Percentiles rank a stretch among this genome's conserved stretches.
These are phyloP conservation scores for Pantherophis vulpinus DNA, from an alignment of 2,797 vertebrate genomes.

Conservation along the genomic window DNA sequence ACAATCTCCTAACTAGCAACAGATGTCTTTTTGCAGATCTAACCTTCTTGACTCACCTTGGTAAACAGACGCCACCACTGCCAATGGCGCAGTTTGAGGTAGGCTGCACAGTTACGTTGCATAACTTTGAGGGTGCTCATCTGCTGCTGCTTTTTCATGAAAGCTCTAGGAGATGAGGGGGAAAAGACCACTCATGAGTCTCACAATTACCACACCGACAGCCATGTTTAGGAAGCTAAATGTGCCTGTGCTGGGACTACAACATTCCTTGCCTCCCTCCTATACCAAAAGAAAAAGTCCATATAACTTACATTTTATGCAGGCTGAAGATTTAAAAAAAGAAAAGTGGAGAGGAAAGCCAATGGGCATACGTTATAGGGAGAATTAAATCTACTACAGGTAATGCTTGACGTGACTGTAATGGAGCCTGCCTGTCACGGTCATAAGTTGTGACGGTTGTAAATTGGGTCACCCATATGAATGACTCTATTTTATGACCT, in stretches of 20 bases:
- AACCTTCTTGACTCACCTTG: conserved; percentile 72
- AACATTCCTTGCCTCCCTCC: background rate
- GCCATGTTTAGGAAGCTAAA: background rate
- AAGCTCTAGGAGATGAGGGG: conserved; percentile 71
- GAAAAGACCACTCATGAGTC: too few species aligned
- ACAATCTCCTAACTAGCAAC: background rate
- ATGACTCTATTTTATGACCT: background rate
- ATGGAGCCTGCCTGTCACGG: too few species aligned
- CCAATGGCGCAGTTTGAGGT: conserved; percentile 92
- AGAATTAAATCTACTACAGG: background rate
- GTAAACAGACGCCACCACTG: conserved; percentile 93
- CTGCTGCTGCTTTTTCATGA: conserved; percentile 87
- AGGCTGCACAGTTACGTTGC: conserved; percentile 90
- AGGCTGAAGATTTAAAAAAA: background rate
- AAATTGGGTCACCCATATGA: background rate
- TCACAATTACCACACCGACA: background rate
- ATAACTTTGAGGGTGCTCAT: conserved; percentile 87
- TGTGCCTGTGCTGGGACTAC: too few species aligned
- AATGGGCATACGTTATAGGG: too few species aligned
- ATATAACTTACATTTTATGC: background rate
- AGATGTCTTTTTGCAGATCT: background rate
- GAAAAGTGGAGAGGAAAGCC: background rate
- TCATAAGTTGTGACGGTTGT: background rate
- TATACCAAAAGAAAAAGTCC: background rate
- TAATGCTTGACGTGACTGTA: background rate